Evolutionary conservation across 2,888 invertebrate genomes (phyloP), one percentile per base, ranked within the genome.

Genomic region (Limnephilus rhombicus): DNA sequence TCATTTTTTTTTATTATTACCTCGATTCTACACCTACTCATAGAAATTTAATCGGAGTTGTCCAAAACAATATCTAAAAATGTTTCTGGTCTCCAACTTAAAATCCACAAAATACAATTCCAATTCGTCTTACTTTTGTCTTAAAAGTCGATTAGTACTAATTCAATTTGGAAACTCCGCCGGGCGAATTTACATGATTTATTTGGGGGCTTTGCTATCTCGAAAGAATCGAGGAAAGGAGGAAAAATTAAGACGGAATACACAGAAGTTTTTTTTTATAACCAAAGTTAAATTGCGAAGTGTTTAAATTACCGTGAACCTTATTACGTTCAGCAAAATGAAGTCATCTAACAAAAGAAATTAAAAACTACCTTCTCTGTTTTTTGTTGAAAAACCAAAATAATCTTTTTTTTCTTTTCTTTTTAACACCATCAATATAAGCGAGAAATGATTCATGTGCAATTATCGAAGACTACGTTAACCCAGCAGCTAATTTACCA

Each of bases 81-180:
- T 9, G 0, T 9, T 68, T 68, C 68, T 68, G 68, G 68, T 24
- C 24, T 68, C 24, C 5, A 9, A n/a, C 68, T n/a, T 9, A 24
- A 24, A 68, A 68, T n/a, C 24, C 9, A 68, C 24, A 68, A 68
- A 68, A 68, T 24, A n/a, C 68, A 24, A 24, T 68, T 68, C 24
- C 68, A 68, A 68, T 68, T 24, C 18, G n/a, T n/a, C 68, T 68
- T 68, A 18, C 2, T n/a, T 68, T 68, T 68, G n/a, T 24, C 24
- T 68, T 68, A 68, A 68, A 68, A 68, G 68, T 68, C 68, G 68
- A 68, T 68, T n/a, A 68, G 68, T 68, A 68, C 68, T 68, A 68
- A 68, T 68, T 68, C 68, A 68, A 68, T 68, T 68, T n/a, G 68
- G 5, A 68, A 68, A n/a, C 68, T n/a, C 24, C 68, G 24, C 68